These are phyloP conservation scores for Hydraecia micacea DNA, from an alignment of 2,888 invertebrate genomes.

Conservation along the genomic window DNA sequence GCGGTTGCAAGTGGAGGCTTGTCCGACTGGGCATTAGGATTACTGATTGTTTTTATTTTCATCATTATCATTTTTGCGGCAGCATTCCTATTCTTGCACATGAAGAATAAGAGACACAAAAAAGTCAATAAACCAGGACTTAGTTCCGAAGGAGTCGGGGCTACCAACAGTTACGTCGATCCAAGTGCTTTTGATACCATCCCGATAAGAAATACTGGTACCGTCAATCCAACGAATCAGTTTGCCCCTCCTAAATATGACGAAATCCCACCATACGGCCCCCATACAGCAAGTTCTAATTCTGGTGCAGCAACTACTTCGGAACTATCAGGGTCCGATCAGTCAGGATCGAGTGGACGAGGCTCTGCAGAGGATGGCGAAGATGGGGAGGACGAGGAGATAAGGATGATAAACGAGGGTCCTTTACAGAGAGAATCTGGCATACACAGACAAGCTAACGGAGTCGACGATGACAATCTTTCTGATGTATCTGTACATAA, in stretches of 20 bases:
- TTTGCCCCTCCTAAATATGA: conserved; percentile 98
- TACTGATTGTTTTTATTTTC: conserved; percentile 95
- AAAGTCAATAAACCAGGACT: conserved; percentile 95
- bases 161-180: conserved; percentile 96
- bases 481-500: conserved; percentile 98
- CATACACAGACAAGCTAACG: conserved; percentile 91
- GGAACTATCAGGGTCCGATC: conserved; percentile 97
- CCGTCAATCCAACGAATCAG: conserved; percentile 90
- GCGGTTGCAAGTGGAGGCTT: conserved; percentile 92
- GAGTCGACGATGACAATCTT: conserved; percentile 92
- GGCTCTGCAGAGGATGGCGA: conserved; percentile 98
- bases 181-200: conserved; percentile 97
- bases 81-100: conserved; percentile 95
- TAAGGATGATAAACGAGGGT: conserved; percentile 98
- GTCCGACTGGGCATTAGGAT: conserved; percentile 97
- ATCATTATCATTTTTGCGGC: conserved; percentile 96
- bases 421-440: conserved; percentile 94
- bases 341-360: conserved; percentile 98
- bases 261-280: conserved; percentile 96
- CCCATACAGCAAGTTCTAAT: conserved; percentile 94
- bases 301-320: conserved; percentile 96
- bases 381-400: conserved; percentile 98
- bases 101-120: conserved; percentile 95
- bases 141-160: conserved; percentile 93
- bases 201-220: conserved; percentile 93